Conservation (phyloP, 2,797 vertebrate species). For the Helostoma temminkii region DNA sequence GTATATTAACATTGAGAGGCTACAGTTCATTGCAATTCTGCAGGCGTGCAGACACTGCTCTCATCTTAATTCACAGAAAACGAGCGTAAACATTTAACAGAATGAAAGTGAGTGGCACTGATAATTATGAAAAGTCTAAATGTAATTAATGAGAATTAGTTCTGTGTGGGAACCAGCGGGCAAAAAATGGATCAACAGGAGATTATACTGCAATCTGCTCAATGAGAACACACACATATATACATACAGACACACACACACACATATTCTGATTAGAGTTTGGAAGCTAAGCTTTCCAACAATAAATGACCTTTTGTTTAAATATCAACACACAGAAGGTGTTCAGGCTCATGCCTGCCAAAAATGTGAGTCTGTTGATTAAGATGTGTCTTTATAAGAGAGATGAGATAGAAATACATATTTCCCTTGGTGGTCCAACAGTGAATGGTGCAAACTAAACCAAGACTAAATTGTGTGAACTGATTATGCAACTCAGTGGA, state of each 20-base stretch:
- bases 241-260: constrained; percentile 9
- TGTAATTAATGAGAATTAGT: constrained; percentile 65
- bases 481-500: not conserved
- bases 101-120: constrained; percentile 23
- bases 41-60: not conserved
- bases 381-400: constrained; percentile 36
- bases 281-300: constrained; percentile 66
- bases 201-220: constrained; percentile 73
- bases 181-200: constrained; percentile 54
- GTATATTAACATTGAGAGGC: not conserved
- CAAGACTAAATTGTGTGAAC: constrained; percentile 12
- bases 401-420: constrained; percentile 32
- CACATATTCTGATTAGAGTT: constrained; percentile 56
- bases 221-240: constrained; percentile 20
- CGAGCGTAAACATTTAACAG: constrained; percentile 9
- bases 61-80: constrained; percentile 8
- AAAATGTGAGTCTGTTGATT: constrained; percentile 38
- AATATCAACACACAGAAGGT: constrained; percentile 79
- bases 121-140: constrained; percentile 49
- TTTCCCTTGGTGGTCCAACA: not conserved
- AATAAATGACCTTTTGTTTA: constrained; percentile 76
- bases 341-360: constrained; percentile 57
- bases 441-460: constrained; percentile 23
- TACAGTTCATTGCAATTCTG: no score
- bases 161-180: constrained; percentile 48